Conservation (phyloP, 2,113 vertebrate genomes). For the Xiphorhynchus elegans region DNA sequence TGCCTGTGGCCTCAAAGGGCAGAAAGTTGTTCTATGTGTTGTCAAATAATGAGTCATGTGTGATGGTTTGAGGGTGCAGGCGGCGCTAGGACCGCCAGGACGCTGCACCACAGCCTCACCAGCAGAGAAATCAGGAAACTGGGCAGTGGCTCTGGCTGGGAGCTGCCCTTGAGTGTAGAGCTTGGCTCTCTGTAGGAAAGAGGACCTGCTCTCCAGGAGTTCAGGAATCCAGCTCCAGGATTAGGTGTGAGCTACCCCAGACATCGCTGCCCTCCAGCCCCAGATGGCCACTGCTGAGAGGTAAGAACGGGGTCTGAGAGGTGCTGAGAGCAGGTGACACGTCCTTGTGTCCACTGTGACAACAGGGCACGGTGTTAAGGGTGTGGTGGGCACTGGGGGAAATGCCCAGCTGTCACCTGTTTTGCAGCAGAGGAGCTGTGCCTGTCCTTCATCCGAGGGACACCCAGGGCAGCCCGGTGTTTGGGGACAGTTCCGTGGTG, state of each 20-base stretch:
- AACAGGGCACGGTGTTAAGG: rapidly evolving
- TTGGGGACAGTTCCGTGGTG: background rate
- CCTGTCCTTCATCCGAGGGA: rapidly evolving
- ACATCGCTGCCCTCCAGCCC: rapidly evolving
- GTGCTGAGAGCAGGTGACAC: rapidly evolving
- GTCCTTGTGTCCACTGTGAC: background rate
- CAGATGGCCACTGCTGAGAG: background rate
- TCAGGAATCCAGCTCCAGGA: background rate
- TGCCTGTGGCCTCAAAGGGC: background rate
- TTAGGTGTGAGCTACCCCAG: background rate
- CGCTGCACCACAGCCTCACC: background rate
- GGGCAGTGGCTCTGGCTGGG: background rate
- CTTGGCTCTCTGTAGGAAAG: background rate
- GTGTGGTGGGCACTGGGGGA: rapidly evolving
- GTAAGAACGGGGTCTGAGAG: background rate
- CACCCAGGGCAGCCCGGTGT: rapidly evolving
- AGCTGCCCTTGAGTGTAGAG: background rate
- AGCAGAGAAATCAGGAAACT: constrained; percentile 45
- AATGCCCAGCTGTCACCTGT: rapidly evolving
- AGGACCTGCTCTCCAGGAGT: background rate
- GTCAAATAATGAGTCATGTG: constrained; percentile 3
- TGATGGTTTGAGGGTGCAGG: background rate
- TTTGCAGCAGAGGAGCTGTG: background rate
- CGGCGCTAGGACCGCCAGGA: background rate
- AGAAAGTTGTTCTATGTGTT: background rate